These are phyloP conservation scores for Nezara viridula DNA, from an alignment of 2,888 invertebrate genomes.

Conservation along the genomic window DNA sequence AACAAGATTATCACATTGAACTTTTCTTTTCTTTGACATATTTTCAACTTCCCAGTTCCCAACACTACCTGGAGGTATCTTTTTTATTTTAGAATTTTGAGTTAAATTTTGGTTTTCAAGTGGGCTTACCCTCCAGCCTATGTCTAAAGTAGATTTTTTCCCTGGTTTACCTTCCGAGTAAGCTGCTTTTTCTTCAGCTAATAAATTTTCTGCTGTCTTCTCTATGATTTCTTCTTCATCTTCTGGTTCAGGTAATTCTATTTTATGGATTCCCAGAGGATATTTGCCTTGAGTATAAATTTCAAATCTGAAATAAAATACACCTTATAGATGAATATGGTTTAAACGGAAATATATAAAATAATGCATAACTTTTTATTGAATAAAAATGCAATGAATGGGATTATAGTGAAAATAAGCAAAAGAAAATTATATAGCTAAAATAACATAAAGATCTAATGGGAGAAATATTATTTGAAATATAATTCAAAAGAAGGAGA, in stretches of 20 bases:
- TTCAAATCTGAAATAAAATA: conserved; percentile 59
- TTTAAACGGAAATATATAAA: neutral
- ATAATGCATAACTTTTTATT: neutral
- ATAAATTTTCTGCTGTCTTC: conserved; percentile 62
- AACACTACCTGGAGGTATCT: neutral
- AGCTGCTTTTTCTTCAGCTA: conserved; percentile 45
- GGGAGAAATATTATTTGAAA: too few species aligned
- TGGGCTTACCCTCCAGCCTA: conserved; percentile 49
- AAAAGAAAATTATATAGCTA: too few species aligned
- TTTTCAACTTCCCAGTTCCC: conserved; percentile 50
- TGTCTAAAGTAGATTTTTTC: neutral
- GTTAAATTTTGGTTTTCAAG: neutral
- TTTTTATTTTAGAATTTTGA: neutral
- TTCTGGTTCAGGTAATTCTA: conserved; percentile 69
- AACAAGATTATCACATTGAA: conserved; percentile 20
- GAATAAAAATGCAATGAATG: too few species aligned
- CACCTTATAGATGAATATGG: neutral
- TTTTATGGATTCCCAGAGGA: conserved; percentile 76
- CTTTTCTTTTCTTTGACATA: conserved; percentile 50
- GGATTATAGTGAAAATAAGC: too few species aligned
- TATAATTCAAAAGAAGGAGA: too few species aligned
- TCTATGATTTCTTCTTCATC: conserved; percentile 62
- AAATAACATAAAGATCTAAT: too few species aligned
- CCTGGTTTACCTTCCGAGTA: conserved; percentile 12
- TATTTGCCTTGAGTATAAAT: conserved; percentile 72